Base-by-base conservation (phyloP, 1,140 invertebrate species). In the Drosophila orena region DNA sequence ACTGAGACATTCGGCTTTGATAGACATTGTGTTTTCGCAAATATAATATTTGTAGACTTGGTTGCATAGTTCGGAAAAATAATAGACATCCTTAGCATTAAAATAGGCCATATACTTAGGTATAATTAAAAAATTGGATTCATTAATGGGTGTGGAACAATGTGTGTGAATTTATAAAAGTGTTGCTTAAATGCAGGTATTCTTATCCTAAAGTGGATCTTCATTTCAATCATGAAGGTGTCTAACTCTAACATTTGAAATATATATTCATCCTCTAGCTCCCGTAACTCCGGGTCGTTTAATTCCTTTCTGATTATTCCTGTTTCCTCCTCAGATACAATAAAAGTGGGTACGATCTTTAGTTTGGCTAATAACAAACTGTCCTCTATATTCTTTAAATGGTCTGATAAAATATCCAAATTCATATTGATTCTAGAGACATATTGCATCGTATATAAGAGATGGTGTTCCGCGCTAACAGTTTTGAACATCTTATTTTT, bases 311-410 rank as follows among this genome's bases (percentile, higher is more conserved):
- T 27, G 10, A 47, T 27, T 24, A 47, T 0, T 2, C 7, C 4
- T n/a, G 27, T 1, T 7, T 27, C 22, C 24, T 47, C 22, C 10
- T 27, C 2, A 7, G 44, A 27, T 11, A 47, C 22, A 24, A 47
- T 47, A 14, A 47, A 47, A 27, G 20, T 47, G 24, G 44, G 44
- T 47, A 47, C 44, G 2, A 47, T 27, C 3, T 47, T 47, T 47
- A 47, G 11, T 14, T 27, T 14, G 22, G 11, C 7, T 14, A 46
- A 6, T 46, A 46, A 11, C 2, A 24, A 14, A 5, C 20, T 46
- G 0, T 22, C 20, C 27, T 47, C 44, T 2, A 47, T n/a, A 14
- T 47, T 47, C 4, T 15, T 43, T 24, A 24, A 22, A 11, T 24
- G 22, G 7, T 24, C 14, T 1, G 43, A 46, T 2, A 46, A 20